Evolutionary conservation across 64 coral and sea anemone species (phyloP).

Genomic region (Actinia tenebrosa): DNA sequence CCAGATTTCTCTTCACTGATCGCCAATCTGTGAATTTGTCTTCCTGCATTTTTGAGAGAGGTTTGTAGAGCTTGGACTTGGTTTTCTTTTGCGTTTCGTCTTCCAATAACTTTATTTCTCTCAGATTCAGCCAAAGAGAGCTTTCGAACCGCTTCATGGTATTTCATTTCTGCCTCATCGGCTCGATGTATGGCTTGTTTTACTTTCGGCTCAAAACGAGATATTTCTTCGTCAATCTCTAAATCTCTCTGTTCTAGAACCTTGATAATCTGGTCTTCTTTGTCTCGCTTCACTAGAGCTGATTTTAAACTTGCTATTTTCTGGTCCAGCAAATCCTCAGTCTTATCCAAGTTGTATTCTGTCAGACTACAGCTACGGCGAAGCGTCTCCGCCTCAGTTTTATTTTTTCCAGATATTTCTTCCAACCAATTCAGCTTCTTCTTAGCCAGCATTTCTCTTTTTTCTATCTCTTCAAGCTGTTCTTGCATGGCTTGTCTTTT

Average conservation of each 20-base stretch:
- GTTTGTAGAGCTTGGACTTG: slow-evolving; percentile 15
- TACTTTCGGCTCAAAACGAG: slow-evolving; percentile 24
- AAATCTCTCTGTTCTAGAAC: slow-evolving; percentile 37
- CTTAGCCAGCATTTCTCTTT: slow-evolving; percentile 29
- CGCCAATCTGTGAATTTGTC: slow-evolving; percentile 41
- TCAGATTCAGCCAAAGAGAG: slow-evolving; percentile 11
- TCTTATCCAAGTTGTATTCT: slow-evolving; percentile 28
- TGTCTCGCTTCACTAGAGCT: slow-evolving; percentile 23
- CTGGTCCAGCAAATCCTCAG: slow-evolving; percentile 36
- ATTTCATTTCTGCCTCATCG: slow-evolving; percentile 42
- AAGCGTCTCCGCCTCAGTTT: slow-evolving; percentile 17
- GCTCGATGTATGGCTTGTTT: slow-evolving; percentile 13
- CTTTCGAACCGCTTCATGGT: slow-evolving; percentile 30
- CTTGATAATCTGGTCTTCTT: slow-evolving; percentile 35
- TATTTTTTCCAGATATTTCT: slow-evolving; percentile 31
- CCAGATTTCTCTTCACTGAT: slow-evolving; percentile 50
- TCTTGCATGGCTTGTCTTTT: slow-evolving; percentile 32
- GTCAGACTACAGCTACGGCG: slow-evolving; percentile 21
- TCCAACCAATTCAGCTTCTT: slow-evolving; percentile 17
- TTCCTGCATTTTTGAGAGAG: slow-evolving; percentile 30
- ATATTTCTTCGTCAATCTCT: slow-evolving; percentile 36
- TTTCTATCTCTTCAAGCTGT: slow-evolving; percentile 42
- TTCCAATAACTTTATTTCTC: slow-evolving; percentile 10
- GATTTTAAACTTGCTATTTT: slow-evolving; percentile 26
- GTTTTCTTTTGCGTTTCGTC: not conserved